Evolutionary conservation across 2,113 vertebrate species (phyloP).

Genomic region (Oryzias woworae): DNA sequence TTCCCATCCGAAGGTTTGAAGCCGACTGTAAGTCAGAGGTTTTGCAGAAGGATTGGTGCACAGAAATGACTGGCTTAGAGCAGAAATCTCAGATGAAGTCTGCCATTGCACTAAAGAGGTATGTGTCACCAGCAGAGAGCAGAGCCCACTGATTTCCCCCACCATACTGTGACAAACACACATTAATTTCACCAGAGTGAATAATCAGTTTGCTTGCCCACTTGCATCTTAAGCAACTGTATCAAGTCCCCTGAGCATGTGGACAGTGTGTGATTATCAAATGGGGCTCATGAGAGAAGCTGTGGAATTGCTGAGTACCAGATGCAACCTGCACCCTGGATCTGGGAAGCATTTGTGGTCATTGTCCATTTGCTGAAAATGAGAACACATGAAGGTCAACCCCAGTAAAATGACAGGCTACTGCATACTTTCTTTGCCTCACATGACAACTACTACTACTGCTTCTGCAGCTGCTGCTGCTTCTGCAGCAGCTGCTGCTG

Average conservation of each 20-base stretch:
- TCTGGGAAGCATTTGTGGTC: conserved; percentile 13
- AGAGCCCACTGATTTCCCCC: background rate
- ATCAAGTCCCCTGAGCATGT: conserved; percentile 16
- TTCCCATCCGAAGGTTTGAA: conserved; percentile 25
- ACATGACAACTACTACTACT: conserved; percentile 18
- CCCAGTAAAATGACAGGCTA: conserved; percentile 28
- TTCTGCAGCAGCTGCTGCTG: no score
- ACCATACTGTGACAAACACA: conserved; percentile 22
- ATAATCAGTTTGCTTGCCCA: conserved; percentile 22
- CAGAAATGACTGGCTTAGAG: conserved; percentile 14
- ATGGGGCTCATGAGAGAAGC: conserved; percentile 5
- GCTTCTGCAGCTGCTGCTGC: no score
- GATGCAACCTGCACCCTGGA: conserved; percentile 17
- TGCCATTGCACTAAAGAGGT: background rate
- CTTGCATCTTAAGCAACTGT: conserved; percentile 42
- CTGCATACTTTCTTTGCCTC: conserved; percentile 22
- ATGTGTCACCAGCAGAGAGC: conserved; percentile 5
- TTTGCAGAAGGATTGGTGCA: background rate
- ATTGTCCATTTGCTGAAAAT: conserved; percentile 15
- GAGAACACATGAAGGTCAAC: conserved; percentile 42
- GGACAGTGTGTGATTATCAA: conserved; percentile 19
- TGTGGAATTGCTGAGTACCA: conserved; percentile 9
- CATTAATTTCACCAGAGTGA: conserved; percentile 29
- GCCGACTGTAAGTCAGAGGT: conserved; percentile 11
- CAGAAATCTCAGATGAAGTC: conserved; percentile 5